Evolutionary conservation across 2,797 vertebrate genomes (phyloP).

Genomic region (Xenopus petersii): DNA sequence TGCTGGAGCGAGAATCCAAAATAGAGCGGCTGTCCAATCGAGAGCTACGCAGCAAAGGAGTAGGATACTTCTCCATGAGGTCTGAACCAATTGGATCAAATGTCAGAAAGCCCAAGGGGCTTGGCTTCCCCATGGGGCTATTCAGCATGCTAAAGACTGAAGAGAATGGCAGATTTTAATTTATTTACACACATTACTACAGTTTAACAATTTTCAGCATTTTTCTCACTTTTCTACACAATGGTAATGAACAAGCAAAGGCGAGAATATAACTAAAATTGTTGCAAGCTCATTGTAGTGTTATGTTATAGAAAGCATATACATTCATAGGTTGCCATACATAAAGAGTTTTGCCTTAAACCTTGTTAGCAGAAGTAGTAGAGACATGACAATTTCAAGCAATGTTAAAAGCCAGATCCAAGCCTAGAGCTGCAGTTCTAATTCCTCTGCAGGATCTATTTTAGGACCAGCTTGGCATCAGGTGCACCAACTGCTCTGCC

Average conservation of each 20-base stretch:
- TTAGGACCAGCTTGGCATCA: slow-evolving; percentile 16
- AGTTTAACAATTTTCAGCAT: too few relatives aligned
- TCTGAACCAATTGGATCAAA: slow-evolving; percentile 78
- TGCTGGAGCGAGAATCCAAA: slow-evolving; percentile 92
- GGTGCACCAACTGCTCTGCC: neutral
- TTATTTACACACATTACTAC: too few relatives aligned
- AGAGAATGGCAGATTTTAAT: slow-evolving; percentile 8
- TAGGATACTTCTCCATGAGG: slow-evolving; percentile 85
- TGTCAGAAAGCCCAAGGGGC: slow-evolving; percentile 75
- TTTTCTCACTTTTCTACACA: too few relatives aligned
- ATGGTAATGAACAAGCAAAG: too few relatives aligned
- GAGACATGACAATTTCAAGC: too few relatives aligned
- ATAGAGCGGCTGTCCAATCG: slow-evolving; percentile 84
- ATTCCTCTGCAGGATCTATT: slow-evolving; percentile 15
- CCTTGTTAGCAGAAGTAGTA: too few relatives aligned
- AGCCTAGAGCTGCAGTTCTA: slow-evolving; percentile 7
- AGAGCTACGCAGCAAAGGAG: slow-evolving; percentile 74
- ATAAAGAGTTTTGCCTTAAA: too few relatives aligned
- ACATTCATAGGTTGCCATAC: too few relatives aligned
- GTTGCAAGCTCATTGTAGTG: too few relatives aligned
- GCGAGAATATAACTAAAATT: too few relatives aligned
- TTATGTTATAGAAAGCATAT: too few relatives aligned
- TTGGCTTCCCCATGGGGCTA: slow-evolving; percentile 78
- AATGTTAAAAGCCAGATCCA: slow-evolving; percentile 16
- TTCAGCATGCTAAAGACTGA: slow-evolving; percentile 85